Base-by-base conservation (phyloP, 2,797 vertebrate genomes). In the Lepus oiostolus region DNA sequence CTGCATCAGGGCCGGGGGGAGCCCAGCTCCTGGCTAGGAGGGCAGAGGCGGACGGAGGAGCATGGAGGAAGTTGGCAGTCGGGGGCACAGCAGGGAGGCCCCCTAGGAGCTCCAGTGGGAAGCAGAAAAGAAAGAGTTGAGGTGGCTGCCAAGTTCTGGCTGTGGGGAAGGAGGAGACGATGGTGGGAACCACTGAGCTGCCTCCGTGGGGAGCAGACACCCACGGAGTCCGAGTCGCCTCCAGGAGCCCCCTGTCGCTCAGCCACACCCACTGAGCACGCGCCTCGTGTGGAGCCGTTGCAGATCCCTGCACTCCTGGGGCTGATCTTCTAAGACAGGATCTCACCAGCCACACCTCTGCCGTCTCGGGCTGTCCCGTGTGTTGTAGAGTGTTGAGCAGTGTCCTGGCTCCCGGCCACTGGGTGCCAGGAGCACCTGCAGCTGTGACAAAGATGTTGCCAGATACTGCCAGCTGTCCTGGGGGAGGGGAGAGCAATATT, bases 211-310 rank as follows among this genome's bases (percentile, higher is more conserved):
- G 0, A 60, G 10, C 16, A 9, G n/a, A 13, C n/a, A 0, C n/a
- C 68, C 28, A 13, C 54, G 1, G 30, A 3, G 32, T 28, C 21
- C 77, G 5, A 52, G 50, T 58, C 14, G 17, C 13, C 54, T 58
- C 54, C 12, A 16, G 2, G 17, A 4, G 1, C 58, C 71, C 22
- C 13, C 32, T 71, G 19, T 35, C 54, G 6, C 54, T 30, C 58
- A 4, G 7, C 8, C 3, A 1, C 0, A 7, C 4, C 60, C 47
- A 1, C 0, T 4, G 63, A 21, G 16, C 26, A 22, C n/a, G 4
- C n/a, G 2, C 47, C 8, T 13, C 6, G 5, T 26, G 13, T 1
- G 74, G 30, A 70, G 2, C 75, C 22, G 8, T 4, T 60, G 50
- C 0, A 50, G 52, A 21, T 2, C 13, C 24, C 47, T 1, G 2